These are phyloP conservation scores for Gadus macrocephalus DNA, from an alignment of 2,113 vertebrate species.

Conservation along the genomic window DNA sequence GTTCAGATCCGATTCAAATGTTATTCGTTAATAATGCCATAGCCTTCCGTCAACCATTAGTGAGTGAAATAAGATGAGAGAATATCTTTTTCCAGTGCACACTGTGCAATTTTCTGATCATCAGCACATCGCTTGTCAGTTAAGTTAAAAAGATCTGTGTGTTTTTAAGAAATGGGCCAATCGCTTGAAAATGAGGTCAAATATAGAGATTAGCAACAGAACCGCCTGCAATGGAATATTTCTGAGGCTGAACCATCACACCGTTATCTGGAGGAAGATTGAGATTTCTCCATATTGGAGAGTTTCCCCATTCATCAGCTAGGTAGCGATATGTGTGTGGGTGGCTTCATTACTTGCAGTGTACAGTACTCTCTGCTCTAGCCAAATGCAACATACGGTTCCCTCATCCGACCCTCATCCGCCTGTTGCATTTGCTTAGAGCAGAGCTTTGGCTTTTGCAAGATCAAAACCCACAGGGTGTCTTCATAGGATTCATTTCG, in stretches of 20 bases:
- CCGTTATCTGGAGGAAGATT: conserved; percentile 33
- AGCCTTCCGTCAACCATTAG: too few relatives aligned
- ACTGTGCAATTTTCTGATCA: too few relatives aligned
- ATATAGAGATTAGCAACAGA: background rate
- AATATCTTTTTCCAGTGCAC: too few relatives aligned
- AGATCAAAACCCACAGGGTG: conserved; percentile 34
- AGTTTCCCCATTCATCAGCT: conserved; percentile 34
- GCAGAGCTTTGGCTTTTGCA: conserved; percentile 23
- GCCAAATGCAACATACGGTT: conserved; percentile 42
- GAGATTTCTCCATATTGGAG: conserved; percentile 44
- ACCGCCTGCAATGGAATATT: conserved; percentile 4
- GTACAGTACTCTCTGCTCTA: conserved; percentile 47
- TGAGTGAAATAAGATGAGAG: too few relatives aligned
- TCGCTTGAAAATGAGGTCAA: too few relatives aligned
- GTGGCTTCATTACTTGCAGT: conserved; percentile 38
- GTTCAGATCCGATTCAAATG: too few relatives aligned
- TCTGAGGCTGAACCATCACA: conserved; percentile 40
- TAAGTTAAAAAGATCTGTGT: too few relatives aligned
- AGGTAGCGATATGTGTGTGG: conserved; percentile 49
- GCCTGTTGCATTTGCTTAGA: conserved; percentile 37
- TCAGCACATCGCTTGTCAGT: too few relatives aligned
- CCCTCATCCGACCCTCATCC: conserved; percentile 46
- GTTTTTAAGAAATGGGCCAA: too few relatives aligned
- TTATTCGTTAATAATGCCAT: too few relatives aligned
- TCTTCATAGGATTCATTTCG: conserved; percentile 25